A percentile compares a stretch with the other conserved stretches of the same genome.
Conservation (phyloP, 2,888 invertebrate genomes). For the Heliconius cydno region DNA sequence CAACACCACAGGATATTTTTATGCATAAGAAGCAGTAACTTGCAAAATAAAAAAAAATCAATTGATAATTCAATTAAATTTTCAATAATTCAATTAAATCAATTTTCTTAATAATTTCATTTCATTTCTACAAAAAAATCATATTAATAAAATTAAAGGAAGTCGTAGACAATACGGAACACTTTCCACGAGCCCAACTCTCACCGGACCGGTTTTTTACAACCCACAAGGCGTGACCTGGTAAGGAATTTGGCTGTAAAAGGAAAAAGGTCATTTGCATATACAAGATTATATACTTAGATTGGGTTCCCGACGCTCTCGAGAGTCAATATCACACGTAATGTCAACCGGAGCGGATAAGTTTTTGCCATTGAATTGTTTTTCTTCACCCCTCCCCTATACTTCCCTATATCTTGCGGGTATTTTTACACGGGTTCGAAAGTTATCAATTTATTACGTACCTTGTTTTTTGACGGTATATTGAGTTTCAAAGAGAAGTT, state of each 20-base stretch:
- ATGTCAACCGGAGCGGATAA: conserved; percentile 70
- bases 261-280: conserved; percentile 74
- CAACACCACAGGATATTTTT: neutral
- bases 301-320: conserved; percentile 62
- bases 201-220: conserved; percentile 56
- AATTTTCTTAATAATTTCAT: no score
- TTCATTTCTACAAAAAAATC: neutral
- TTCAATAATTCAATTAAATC: no score
- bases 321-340: conserved; percentile 75
- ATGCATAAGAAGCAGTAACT: neutral
- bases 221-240: conserved; percentile 71
- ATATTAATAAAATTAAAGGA: neutral
- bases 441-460: conserved; percentile 28
- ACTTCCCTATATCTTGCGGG: conserved; percentile 7
- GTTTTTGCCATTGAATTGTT: conserved; percentile 69
- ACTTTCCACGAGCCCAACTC: neutral
- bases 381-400: conserved; percentile 58
- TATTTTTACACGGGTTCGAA: conserved; percentile 12
- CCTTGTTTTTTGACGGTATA: conserved; percentile 13
- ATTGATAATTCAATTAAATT: no score
- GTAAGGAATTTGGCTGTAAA: conserved; percentile 69
- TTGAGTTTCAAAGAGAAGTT: conserved; percentile 10
- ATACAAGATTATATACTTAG: conserved; percentile 75
- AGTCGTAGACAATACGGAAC: neutral
- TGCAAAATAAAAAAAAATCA: no score